Percentiles rank a stretch among this genome's conserved stretches.
Evolutionary conservation across 2,888 invertebrate species (phyloP).

Genomic region (Platycheirus albimanus): DNA sequence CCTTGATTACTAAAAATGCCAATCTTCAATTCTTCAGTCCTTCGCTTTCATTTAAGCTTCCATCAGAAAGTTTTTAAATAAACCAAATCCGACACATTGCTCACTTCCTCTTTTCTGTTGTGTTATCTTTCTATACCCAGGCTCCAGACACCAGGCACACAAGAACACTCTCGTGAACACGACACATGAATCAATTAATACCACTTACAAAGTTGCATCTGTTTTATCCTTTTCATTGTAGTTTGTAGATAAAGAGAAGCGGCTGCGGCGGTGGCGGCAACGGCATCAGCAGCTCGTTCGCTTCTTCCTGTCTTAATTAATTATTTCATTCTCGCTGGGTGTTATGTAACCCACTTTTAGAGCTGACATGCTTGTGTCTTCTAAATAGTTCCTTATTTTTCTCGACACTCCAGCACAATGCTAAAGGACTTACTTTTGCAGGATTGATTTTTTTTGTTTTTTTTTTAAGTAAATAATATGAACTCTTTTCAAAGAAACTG

Average conservation of each 20-base stretch:
- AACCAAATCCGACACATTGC: conserved; percentile 48
- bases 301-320: conserved; percentile 58
- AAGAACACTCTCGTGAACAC: conserved; percentile 27
- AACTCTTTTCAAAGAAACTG: not conserved
- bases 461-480: conserved; percentile 35
- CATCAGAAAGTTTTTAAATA: conserved; percentile 33
- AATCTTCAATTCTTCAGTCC: conserved; percentile 5
- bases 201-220: conserved; percentile 70
- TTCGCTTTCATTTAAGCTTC: conserved; percentile 6
- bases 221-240: conserved; percentile 47
- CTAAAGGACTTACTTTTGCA: conserved; percentile 51
- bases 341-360: conserved; percentile 59
- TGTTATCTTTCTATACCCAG: conserved; percentile 25
- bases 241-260: conserved; percentile 4
- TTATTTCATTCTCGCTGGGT: conserved; percentile 48
- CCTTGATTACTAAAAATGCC: conserved; percentile 8
- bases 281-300: conserved; percentile 18
- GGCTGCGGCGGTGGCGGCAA: not conserved
- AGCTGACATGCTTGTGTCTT: conserved; percentile 41
- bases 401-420: conserved; percentile 46
- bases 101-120: conserved; percentile 19
- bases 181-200: conserved; percentile 70
- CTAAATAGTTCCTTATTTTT: conserved; percentile 35
- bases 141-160: too few relatives aligned
- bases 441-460: not conserved